Evolutionary conservation across 2,797 vertebrate genomes (phyloP), one percentile per base, ranked within the genome.

Genomic region (Trematomus bernacchii): DNA sequence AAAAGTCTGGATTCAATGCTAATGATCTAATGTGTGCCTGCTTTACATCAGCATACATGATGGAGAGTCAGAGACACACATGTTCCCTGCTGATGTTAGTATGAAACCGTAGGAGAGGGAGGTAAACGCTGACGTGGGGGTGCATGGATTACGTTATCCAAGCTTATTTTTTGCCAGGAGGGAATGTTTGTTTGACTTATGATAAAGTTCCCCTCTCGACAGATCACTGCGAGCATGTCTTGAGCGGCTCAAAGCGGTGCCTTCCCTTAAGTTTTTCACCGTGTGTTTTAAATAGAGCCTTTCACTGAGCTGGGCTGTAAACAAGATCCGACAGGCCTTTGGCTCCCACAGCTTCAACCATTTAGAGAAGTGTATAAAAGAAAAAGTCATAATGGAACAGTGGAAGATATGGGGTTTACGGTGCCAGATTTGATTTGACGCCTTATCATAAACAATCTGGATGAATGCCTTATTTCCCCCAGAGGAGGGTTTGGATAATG

Each of bases 241-340:
- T 84, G 70, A 82, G 79, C 81, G 82, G 71, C 73, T 91, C 67
- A 59, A 67, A 81, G 73, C 76, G 44, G 30, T 52, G 85, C 62
- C 67, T 77, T 83, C 85, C 88, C 75, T 87, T 81, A 83, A 86
- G 91, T 88, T 89, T 89, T 93, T 91, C 91, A 87, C 83, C 55
- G 80, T 71, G 42, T 79, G 77, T 76, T 83, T 93, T 95, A 94
- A 93, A 96, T 94, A 94, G 90, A 92, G 87, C 79, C 85, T 87
- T 91, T 79, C 80, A 52, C 13, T 84, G 87, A 85, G 78, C 85
- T 64, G 81, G 51, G 73, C 85, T 93, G 84, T 87, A 87, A 89
- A 91, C 83, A 86, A 77, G 77, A 88, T 78, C 68, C 76, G 90
- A 88, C 86, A 68, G 79, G 83, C 76, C 62, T 85, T 52, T 80